These are phyloP conservation scores for Nasonia giraulti DNA, from an alignment of 1,140 invertebrate genomes.

Conservation along the genomic window DNA sequence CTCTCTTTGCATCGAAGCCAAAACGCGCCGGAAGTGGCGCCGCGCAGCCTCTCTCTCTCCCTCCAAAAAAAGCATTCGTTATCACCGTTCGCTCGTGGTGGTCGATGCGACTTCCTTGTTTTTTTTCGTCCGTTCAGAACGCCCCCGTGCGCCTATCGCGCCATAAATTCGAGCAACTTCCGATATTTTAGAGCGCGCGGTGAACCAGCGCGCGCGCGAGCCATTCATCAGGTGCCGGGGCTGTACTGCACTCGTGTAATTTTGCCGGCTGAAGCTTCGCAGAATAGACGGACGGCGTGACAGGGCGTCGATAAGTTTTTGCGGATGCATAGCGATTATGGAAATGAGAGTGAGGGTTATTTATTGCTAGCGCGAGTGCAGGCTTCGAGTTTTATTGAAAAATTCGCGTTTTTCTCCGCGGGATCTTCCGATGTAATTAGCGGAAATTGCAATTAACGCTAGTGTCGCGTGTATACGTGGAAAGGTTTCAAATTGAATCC, in stretches of 20 bases:
- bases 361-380: not conserved
- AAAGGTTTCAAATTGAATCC: not conserved
- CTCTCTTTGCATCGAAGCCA: not conserved
- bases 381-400: not conserved
- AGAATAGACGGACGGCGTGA: conserved; percentile 48
- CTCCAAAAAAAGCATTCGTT: not conserved
- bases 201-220: conserved; percentile 37
- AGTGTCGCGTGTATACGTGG: too few species aligned
- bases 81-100: not conserved
- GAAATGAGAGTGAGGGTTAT: not conserved
- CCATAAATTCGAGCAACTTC: conserved; percentile 62
- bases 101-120: conserved; percentile 8
- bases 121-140: not conserved
- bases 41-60: not conserved
- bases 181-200: conserved; percentile 59
- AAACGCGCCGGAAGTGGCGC: not conserved
- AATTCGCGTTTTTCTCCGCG: not conserved
- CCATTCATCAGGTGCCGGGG: conserved; percentile 58
- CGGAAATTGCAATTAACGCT: not conserved
- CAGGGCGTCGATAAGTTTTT: conserved; percentile 59
- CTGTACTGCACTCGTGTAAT: conserved; percentile 33
- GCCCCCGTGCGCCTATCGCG: conserved; percentile 52
- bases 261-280: conserved; percentile 47
- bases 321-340: not conserved
- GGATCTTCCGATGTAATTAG: not conserved